These are phyloP conservation scores for Oithona nana DNA, from an alignment of 2,888 invertebrate genomes.

Conservation along the genomic window DNA sequence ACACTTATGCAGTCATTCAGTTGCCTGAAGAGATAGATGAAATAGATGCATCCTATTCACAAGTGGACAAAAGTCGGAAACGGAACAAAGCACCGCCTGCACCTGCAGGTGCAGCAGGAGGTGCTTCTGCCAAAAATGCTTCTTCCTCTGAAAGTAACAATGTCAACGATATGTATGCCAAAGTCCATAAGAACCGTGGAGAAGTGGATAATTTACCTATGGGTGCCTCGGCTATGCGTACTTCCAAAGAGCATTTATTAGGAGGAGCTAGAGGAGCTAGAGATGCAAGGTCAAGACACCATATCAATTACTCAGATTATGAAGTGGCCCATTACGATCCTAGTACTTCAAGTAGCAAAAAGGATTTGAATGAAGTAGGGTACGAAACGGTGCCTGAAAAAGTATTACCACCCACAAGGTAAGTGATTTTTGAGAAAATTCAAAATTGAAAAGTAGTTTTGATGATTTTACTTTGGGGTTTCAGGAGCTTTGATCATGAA, in stretches of 20 bases:
- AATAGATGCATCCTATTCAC: neutral
- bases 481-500: too few relatives aligned
- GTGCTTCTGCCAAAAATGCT: neutral
- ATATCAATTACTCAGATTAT: conserved; percentile 3
- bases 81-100: neutral
- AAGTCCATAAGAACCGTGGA: conserved; percentile 1
- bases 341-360: neutral
- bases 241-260: neutral
- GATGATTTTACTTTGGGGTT: too few relatives aligned
- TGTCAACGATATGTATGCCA: conserved; percentile 12
- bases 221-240: conserved; percentile 1
- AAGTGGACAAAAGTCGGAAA: neutral
- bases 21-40: neutral
- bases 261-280: neutral
- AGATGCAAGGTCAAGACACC: neutral
- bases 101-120: neutral
- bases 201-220: neutral
- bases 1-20: conserved; percentile 5
- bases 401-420: neutral
- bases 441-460: too few relatives aligned
- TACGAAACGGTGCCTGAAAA: conserved; percentile 5
- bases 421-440: too few relatives aligned
- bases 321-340: neutral
- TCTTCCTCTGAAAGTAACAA: neutral
- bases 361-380: neutral